phyloP scores from a whole-genome alignment of 2,888 invertebrate genomes.

The Conomelus anceps region DNA sequence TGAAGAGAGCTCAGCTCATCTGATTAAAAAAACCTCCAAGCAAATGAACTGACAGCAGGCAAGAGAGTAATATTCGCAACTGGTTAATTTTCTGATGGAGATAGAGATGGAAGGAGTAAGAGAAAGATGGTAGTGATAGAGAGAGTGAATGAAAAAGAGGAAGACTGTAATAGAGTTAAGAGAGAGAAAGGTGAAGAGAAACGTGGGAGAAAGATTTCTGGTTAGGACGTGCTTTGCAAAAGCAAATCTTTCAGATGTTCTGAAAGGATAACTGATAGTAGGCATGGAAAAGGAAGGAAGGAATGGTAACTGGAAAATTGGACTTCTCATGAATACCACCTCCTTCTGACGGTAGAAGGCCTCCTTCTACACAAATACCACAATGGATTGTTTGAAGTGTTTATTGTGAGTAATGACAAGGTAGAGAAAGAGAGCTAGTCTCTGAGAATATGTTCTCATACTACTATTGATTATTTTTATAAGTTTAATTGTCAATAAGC shows the following conservation, averaged over 20 bases:
- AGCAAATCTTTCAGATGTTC: too few relatives aligned
- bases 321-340: neutral
- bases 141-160: neutral
- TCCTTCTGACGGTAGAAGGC: neutral
- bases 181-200: too few relatives aligned
- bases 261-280: neutral
- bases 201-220: too few relatives aligned
- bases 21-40: neutral
- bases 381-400: too few relatives aligned
- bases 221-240: too few relatives aligned
- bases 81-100: neutral
- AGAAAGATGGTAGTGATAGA: neutral
- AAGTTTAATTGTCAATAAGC: too few relatives aligned
- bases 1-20: neutral
- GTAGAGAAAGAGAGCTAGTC: too few relatives aligned
- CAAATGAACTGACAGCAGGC: neutral
- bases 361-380: too few relatives aligned
- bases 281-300: neutral
- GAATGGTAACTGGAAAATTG: neutral
- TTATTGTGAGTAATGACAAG: too few relatives aligned
- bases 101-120: neutral
- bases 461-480: too few relatives aligned
- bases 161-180: too few relatives aligned
- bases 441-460: too few relatives aligned
- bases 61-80: neutral